Evolutionary conservation across 2,113 vertebrate species (phyloP).

Genomic region (Campylorhamphus procurvoides): DNA sequence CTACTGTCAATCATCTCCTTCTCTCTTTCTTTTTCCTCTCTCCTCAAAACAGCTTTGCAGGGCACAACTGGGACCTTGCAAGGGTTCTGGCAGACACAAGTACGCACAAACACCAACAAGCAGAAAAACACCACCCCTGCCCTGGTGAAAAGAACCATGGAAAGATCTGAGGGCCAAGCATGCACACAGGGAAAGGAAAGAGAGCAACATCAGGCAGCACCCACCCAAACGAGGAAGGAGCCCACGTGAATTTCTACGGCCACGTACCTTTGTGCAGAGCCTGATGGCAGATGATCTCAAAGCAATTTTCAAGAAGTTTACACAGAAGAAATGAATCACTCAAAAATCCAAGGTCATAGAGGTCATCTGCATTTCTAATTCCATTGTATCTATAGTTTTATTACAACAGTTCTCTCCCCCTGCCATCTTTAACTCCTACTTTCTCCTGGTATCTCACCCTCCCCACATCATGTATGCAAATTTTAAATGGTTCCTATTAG

Average conservation of each 20-base stretch:
- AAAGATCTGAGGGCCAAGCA: not conserved
- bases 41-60: constrained; percentile 23
- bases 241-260: rapidly evolving
- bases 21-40: not conserved
- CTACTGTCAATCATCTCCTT: constrained; percentile 66
- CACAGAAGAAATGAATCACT: not conserved
- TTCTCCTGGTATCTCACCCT: not conserved
- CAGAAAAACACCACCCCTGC: not conserved
- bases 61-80: not conserved
- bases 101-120: not conserved
- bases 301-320: not conserved
- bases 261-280: rapidly evolving
- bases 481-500: not conserved
- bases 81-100: not conserved
- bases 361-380: not conserved
- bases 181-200: not conserved
- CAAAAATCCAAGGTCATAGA: not conserved
- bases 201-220: not conserved
- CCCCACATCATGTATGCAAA: not conserved
- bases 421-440: not conserved
- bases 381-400: not conserved
- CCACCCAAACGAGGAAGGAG: rapidly evolving
- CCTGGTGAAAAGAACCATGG: rapidly evolving
- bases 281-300: not conserved
- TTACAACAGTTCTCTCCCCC: not conserved